Base-by-base conservation (phyloP, 2,888 invertebrate genomes). In the Lasioglossum lativentre region DNA sequence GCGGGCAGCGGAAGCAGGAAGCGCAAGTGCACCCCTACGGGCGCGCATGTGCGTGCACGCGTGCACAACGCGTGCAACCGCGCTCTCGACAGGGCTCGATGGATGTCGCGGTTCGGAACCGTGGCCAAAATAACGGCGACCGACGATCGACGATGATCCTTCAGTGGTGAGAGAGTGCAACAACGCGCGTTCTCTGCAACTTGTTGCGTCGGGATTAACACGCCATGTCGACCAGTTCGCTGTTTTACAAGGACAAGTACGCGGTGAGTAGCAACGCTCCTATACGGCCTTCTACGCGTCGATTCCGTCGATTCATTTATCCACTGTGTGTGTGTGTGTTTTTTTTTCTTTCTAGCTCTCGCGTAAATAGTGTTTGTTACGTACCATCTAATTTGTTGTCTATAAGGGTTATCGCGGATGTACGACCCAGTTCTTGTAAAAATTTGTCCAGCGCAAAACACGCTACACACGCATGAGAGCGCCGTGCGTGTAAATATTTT, bases 211-310 rank as follows among this genome's bases (percentile, higher is more conserved):
- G 72, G 72, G 75, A 76, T 82, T 73, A 85, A 89, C 47, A 52
- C 92, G 91, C 85, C 93, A 95, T 94, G 94, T 95, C 94, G 93
- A 93, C 94, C 84, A 94, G 94, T 86, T 94, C 94, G 86, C 92
- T 94, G 80, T 94, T 94, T 89, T 94, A 94, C 93, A 94, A 94
- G 92, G 94, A 94, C 91, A 95, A 95, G 88, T 95, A 93, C 88
- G 91, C 93, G 89, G 94, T 94, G 89, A 94, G 94, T 94, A 80
- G 16, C 40, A 52, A 42, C 16, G 45, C 30, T 75, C 27, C 19
- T n/a, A 1, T n/a, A n/a, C 47, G 19, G 47, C 23, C 23, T 52
- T 75, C 8, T 63, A 19, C 30, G 19, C 63, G 63, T 63, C 34
- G 4, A 30, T 63, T 16, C 16, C 30, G 63, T 6, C 6, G 5